Percentiles rank a stretch among this genome's conserved stretches.
These are phyloP conservation scores for Oncorhynchus gorbuscha DNA, from an alignment of 2,113 vertebrate genomes.

Conservation along the genomic window DNA sequence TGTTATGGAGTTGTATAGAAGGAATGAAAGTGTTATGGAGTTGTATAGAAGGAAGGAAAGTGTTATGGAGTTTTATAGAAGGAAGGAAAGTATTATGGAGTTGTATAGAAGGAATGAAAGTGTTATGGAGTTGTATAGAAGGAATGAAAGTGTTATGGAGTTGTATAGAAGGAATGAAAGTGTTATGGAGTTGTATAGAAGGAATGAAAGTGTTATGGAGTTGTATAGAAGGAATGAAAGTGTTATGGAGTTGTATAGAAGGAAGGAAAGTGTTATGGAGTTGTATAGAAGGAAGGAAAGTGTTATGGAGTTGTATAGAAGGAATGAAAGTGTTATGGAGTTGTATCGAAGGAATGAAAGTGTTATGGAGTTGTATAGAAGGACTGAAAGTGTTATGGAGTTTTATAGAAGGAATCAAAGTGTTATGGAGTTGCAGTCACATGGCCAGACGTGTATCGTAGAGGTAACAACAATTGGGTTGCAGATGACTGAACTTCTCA, in stretches of 20 bases:
- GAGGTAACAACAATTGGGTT: slow-evolving; percentile 10
- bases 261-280: slow-evolving; percentile 39
- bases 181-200: slow-evolving; percentile 54
- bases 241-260: slow-evolving; percentile 1
- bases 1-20: slow-evolving; percentile 54
- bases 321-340: not conserved
- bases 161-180: not conserved
- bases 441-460: not conserved
- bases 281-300: slow-evolving; percentile 34
- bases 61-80: slow-evolving; percentile 2
- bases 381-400: not conserved
- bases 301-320: not conserved
- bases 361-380: not conserved
- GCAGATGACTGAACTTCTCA: too few relatives aligned
- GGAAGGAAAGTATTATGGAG: slow-evolving; percentile 38
- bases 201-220: not conserved
- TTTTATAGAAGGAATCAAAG: not conserved
- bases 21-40: not conserved
- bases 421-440: not conserved
- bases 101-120: slow-evolving; percentile 35
- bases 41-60: not conserved
- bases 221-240: not conserved
- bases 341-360: not conserved
- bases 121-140: not conserved
- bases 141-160: not conserved